A percentile compares a stretch with the other conserved stretches of the same genome.
Evolutionary conservation across 2,888 invertebrate species (phyloP).

Genomic region (Crepidodera aurea): DNA sequence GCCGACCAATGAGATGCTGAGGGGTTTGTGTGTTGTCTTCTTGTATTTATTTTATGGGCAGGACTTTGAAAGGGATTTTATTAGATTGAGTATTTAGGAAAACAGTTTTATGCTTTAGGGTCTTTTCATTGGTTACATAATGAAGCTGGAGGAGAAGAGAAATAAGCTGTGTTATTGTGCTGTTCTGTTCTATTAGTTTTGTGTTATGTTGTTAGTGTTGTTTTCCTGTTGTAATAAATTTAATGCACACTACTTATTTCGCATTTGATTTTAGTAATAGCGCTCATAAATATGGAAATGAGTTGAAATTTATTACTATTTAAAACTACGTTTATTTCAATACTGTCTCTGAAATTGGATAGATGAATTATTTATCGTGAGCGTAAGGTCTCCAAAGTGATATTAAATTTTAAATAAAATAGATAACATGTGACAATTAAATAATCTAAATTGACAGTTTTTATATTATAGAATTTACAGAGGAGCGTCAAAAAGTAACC

Average conservation of each 20-base stretch:
- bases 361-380: too few relatives aligned
- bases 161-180: constrained; percentile 49
- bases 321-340: background rate
- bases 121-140: constrained; percentile 57
- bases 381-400: too few relatives aligned
- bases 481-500: too few relatives aligned
- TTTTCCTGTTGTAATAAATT: constrained; percentile 41
- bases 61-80: constrained; percentile 60
- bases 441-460: too few relatives aligned
- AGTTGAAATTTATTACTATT: constrained; percentile 5
- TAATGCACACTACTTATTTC: constrained; percentile 36
- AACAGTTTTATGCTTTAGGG: constrained; percentile 59
- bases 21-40: constrained; percentile 55
- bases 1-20: constrained; percentile 54
- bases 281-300: constrained; percentile 21
- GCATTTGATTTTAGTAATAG: constrained; percentile 31
- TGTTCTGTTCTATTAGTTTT: constrained; percentile 51
- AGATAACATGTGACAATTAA: too few relatives aligned
- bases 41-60: constrained; percentile 61
- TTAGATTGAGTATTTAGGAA: constrained; percentile 61
- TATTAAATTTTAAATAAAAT: too few relatives aligned
- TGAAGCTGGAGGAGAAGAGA: constrained; percentile 47
- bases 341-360: background rate
- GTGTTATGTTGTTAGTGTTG: constrained; percentile 40
- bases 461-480: too few relatives aligned